Evolutionary conservation across 2,888 invertebrate species (phyloP).

Genomic region (Sphinx pinastri): DNA sequence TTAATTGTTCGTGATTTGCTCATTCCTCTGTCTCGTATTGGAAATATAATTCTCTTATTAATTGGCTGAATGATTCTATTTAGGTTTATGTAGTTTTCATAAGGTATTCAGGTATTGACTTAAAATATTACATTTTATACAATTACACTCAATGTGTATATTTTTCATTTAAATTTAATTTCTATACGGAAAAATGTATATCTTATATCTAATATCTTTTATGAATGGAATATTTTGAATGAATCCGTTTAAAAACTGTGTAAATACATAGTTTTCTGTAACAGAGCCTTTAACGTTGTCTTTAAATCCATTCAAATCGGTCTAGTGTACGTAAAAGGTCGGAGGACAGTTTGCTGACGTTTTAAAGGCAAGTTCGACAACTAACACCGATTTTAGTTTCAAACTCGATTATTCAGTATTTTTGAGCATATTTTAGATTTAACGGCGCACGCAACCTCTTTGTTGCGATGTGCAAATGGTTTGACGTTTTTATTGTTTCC

Average conservation of each 20-base stretch:
- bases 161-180: too few species aligned
- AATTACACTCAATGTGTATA: background rate
- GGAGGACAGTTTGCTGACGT: conserved; percentile 3
- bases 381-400: background rate
- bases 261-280: background rate
- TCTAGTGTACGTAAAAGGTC: background rate
- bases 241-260: background rate
- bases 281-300: background rate
- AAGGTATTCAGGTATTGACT: too few species aligned
- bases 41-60: too few species aligned
- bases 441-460: background rate
- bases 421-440: background rate
- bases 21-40: too few species aligned
- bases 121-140: too few species aligned
- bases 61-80: too few species aligned
- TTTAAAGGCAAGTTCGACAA: conserved; percentile 8
- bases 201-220: too few species aligned
- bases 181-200: too few species aligned
- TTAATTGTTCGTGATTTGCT: background rate
- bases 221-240: background rate
- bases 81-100: too few species aligned
- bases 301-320: conserved; percentile 12
- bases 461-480: background rate
- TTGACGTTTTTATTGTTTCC: too few species aligned
- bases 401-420: background rate